These are phyloP conservation scores for Alentia gelatinosa DNA, from an alignment of 2,888 invertebrate genomes.

Conservation along the genomic window DNA sequence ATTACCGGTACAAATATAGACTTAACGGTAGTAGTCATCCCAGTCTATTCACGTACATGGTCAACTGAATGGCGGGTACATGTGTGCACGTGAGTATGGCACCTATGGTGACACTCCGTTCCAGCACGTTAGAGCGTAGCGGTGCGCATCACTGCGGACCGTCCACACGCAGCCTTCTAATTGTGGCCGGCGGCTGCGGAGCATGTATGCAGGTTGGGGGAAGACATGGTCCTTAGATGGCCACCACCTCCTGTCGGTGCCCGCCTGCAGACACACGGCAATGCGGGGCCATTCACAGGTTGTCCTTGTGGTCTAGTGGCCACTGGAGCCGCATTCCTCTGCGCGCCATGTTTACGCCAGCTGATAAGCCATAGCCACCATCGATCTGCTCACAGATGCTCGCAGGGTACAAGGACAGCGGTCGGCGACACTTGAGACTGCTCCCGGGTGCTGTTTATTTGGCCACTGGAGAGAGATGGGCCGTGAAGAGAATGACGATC, in stretches of 20 bases:
- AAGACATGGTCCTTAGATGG: neutral
- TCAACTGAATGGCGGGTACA: too few species aligned
- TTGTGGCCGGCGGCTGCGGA: neutral
- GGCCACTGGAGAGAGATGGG: conserved; percentile 22
- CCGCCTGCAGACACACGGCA: neutral
- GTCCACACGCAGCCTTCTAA: neutral
- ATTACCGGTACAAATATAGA: too few species aligned
- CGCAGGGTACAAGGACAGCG: neutral
- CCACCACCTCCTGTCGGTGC: neutral
- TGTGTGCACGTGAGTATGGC: too few species aligned
- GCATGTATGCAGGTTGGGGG: neutral
- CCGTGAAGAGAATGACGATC: neutral
- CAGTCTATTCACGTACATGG: too few species aligned
- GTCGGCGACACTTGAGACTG: neutral
- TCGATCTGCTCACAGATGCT: neutral
- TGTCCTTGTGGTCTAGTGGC: neutral
- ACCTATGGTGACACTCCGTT: neutral
- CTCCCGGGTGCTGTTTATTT: conserved; percentile 25
- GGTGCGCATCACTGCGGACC: neutral
- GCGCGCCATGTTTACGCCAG: neutral
- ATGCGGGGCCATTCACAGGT: neutral
- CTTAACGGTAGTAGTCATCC: too few species aligned
- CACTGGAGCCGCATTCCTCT: neutral
- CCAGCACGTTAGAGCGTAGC: neutral
- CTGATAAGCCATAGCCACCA: neutral